Percentiles rank a stretch among this genome's conserved stretches.
phyloP scores from a whole-genome alignment of 2,797 vertebrate species.

The Crocodylus rhombifer region DNA sequence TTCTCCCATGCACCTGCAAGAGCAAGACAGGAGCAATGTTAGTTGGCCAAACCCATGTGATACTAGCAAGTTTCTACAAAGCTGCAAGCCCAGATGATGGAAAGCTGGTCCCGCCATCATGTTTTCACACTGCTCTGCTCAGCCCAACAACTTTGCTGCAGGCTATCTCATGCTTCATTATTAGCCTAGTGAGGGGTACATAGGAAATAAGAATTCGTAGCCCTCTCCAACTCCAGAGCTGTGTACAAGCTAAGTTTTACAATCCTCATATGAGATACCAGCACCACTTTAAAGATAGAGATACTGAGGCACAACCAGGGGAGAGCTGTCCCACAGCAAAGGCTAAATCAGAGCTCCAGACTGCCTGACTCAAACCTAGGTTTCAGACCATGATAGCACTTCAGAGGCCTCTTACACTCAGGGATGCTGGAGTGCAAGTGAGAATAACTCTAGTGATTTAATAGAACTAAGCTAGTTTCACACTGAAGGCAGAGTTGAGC shows the following conservation, averaged over 20 bases:
- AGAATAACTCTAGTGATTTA: background rate
- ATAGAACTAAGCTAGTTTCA: background rate
- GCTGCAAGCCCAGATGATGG: rapidly evolving
- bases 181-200: background rate
- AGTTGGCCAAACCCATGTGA: rapidly evolving
- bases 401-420: too few species aligned
- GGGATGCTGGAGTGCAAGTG: background rate
- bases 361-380: background rate
- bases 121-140: too few species aligned
- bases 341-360: background rate
- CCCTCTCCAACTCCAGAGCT: background rate
- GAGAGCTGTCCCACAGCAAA: rapidly evolving
- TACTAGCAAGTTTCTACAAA: rapidly evolving
- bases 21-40: background rate
- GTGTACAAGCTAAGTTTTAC: background rate
- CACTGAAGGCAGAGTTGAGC: background rate
- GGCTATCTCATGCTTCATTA: too few species aligned
- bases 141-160: too few species aligned
- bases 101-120: rapidly evolving
- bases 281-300: rapidly evolving
- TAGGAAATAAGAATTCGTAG: background rate
- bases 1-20: constrained; percentile 84
- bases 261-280: rapidly evolving
- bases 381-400: too few species aligned
- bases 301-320: constrained; percentile 5